A percentile compares a stretch with the other conserved stretches of the same genome.
Conservation (phyloP, 2,888 invertebrate genomes). For the Tachina fera region DNA sequence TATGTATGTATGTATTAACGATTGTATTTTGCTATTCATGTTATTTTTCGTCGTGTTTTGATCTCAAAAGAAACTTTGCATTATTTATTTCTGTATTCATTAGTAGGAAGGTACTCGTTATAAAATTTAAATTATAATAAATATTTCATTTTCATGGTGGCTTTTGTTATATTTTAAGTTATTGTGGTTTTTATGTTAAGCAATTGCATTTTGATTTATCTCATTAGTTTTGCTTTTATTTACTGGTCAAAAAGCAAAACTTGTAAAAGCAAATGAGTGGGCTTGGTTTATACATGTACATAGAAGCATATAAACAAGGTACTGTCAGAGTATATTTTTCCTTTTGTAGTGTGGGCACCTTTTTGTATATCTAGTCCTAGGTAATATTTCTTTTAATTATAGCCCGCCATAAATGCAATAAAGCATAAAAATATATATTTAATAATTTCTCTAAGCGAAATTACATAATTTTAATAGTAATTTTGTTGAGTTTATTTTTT, state of each 20-base stretch:
- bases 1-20: no score
- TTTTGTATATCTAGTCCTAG: background rate
- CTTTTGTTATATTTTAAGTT: constrained; percentile 31
- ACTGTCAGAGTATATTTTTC: background rate
- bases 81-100: background rate
- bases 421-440: constrained; percentile 38
- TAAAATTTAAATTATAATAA: background rate
- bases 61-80: background rate
- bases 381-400: constrained; percentile 27
- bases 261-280: constrained; percentile 37
- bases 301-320: background rate
- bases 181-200: background rate
- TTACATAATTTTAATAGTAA: constrained; percentile 12
- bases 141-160: background rate
- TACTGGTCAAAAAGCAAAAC: constrained; percentile 25
- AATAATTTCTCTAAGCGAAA: background rate
- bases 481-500: background rate
- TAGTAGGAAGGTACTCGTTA: background rate
- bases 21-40: no score
- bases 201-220: background rate
- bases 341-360: background rate
- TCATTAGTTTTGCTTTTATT: background rate
- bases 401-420: constrained; percentile 36
- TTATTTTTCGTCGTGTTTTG: no score
- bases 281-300: constrained; percentile 3